Evolutionary conservation across 92 coral and sea anemone genomes (phyloP), one percentile per base, ranked within the genome.

Genomic region (Palythoa caribaeorum): DNA sequence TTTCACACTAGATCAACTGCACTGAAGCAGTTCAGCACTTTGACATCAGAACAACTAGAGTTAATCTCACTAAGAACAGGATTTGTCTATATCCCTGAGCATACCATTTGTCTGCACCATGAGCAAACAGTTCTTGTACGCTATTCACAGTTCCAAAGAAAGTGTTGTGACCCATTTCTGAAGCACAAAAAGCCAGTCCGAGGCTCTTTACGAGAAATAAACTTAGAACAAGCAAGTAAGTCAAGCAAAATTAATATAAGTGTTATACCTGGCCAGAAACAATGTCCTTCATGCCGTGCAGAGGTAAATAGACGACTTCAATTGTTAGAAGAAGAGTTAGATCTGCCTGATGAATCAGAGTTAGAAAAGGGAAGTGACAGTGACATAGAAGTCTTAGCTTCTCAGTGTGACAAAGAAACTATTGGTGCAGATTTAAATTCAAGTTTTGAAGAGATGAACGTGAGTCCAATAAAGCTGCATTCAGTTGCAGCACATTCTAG

Each of bases 161-260:
- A 71, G 72, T 80, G 80, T 66, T 88, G 91, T 38, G 70, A 88
- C 84, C 91, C 91, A 83, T 89, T 89, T 38, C 9, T 35, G 59
- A 89, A 83, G 60, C 88, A 89, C 76, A 68, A 68, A 68, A 83
- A 83, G 65, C 21, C 91, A 89, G 77, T 50, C 53, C 83, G 48
- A 83, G 88, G 65, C 16, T 89, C 88, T 54, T 88, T 88, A 65
- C 38, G 88, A 83, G 91, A 88, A 88, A 71, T 88, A 71, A 73
- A 38, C 63, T 73, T 83, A 15, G 83, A 83, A 39, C 73, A 83
- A 74, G 83, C 88, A 73, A 70, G 74, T 76, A 65, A 89, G 11
- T 83, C 75, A 73, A 75, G 76, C 73, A 68, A 68, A 68, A 68
- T 68, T 11, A 68, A 68, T 1, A 20, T 69, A 36, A 69, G 73